Evolutionary conservation across 2,113 vertebrate genomes (phyloP), one percentile per base, ranked within the genome.

Genomic region (Syngnathoides biaculeatus): DNA sequence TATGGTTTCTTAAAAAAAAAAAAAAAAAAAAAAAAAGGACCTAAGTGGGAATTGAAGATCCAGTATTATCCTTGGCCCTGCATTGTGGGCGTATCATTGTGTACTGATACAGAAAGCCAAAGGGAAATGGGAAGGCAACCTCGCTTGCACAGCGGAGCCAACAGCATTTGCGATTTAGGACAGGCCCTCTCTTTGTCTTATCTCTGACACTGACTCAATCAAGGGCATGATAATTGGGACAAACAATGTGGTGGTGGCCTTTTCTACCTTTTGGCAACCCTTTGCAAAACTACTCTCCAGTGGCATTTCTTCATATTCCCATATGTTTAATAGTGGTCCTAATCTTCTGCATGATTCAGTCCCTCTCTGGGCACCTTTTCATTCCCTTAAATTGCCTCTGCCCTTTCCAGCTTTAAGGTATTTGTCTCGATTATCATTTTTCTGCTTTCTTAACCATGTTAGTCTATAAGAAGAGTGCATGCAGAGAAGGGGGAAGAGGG

Each of bases 11-110:
- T 5, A 35, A 35, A 35, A 35, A 35, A 35, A 35, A 35, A 35
- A 35, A 35, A 35, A 35, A 35, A 35, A 35, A 35, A 35, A 82
- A 82, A 87, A 79, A 88, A 79, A 87, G 73, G 78, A 60, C 71
- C 72, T 79, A 67, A 78, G 62, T 65, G 68, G 72, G 74, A 74
- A 79, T 57, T 80, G 81, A 84, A 66, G 73, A 72, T 80, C 83
- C 83, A 79, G 74, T 62, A 75, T 81, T 83, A 84, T 80, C 78
- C 78, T 86, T 65, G 73, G 86, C 84, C 78, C 68, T 77, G 82
- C 86, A 86, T 90, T 89, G 87, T 92, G 90, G 90, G 87, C 71
- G 86, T 89, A 87, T 92, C 89, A 91, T 81, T 70, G 85, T 79
- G 83, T 76, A 78, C 82, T 80, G 87, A 87, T 87, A 82, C 74